Percentiles rank a stretch among this genome's conserved stretches.
Evolutionary conservation across 2,797 vertebrate species (phyloP).

Genomic region (Malacoctenus gilli): DNA sequence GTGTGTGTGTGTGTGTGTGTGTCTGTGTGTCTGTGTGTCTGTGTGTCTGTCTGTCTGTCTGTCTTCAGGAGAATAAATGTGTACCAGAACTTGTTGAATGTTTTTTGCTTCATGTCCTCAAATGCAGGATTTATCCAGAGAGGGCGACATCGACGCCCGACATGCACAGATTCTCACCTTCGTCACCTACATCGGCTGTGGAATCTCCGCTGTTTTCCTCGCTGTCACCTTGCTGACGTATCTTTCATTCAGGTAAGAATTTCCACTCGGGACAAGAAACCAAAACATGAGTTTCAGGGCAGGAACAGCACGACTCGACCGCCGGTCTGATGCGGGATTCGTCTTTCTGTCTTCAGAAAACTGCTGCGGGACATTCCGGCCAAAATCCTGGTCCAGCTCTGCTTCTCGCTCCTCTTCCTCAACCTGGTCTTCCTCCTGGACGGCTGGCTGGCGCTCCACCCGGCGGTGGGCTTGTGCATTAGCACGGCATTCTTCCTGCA

Average conservation of each 20-base stretch:
- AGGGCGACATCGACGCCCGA: slow-evolving; percentile 46
- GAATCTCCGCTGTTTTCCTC: slow-evolving; percentile 91
- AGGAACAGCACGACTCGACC: too few species aligned
- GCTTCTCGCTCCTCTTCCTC: slow-evolving; percentile 87
- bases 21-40: too few species aligned
- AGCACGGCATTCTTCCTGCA: slow-evolving; percentile 92
- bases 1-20: too few species aligned
- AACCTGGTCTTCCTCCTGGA: slow-evolving; percentile 91
- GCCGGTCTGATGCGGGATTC: too few species aligned
- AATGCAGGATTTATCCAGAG: slow-evolving; percentile 86
- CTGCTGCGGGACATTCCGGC: slow-evolving; percentile 92
- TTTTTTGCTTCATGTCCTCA: slow-evolving; percentile 10
- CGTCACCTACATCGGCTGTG: slow-evolving; percentile 95
- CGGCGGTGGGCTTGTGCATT: slow-evolving; percentile 82
- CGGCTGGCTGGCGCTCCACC: slow-evolving; percentile 89
- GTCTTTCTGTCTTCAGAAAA: slow-evolving; percentile 80
- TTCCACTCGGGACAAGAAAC: not conserved
- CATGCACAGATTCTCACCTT: slow-evolving; percentile 87
- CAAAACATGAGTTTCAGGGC: not conserved
- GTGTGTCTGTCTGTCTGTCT: too few species aligned
- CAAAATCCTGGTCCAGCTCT: slow-evolving; percentile 96
- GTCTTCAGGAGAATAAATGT: too few species aligned
- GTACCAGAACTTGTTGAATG: too few species aligned
- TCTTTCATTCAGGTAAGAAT: slow-evolving; percentile 65
- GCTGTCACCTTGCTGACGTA: slow-evolving; percentile 85